phyloP scores from a whole-genome alignment of 2,113 vertebrate genomes.

The Ornithorhynchus anatinus region DNA sequence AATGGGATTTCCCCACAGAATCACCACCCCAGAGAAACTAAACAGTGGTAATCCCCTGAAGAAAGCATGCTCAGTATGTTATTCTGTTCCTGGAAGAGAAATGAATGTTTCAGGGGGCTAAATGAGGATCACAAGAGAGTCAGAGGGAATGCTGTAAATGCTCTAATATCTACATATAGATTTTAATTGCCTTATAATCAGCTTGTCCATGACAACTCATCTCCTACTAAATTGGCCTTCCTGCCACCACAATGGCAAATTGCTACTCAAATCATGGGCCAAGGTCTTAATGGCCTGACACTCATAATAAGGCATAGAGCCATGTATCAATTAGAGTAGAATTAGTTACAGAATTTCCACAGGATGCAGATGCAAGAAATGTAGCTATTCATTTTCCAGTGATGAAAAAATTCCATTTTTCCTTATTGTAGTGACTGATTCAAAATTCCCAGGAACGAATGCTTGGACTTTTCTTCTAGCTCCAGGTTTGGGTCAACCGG shows the following conservation, averaged over 20 bases:
- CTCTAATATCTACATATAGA: neutral
- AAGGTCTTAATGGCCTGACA: neutral
- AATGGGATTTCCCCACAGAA: too few relatives aligned
- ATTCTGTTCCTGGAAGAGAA: too few relatives aligned
- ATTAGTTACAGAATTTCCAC: constrained; percentile 50
- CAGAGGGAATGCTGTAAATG: too few relatives aligned
- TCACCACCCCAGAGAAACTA: too few relatives aligned
- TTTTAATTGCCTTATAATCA: neutral
- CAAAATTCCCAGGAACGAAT: too few relatives aligned
- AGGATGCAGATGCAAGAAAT: constrained; percentile 32
- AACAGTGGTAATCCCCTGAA: too few relatives aligned
- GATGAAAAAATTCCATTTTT: constrained; percentile 46
- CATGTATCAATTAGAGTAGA: constrained; percentile 25
- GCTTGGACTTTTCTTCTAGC: too few relatives aligned
- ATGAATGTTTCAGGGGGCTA: too few relatives aligned
- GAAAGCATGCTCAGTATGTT: too few relatives aligned
- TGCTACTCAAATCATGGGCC: neutral
- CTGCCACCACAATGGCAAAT: constrained; percentile 13
- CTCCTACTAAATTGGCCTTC: neutral
- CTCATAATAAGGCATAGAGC: constrained; percentile 28
- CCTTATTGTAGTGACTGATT: constrained; percentile 41
- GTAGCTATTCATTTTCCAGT: constrained; percentile 29
- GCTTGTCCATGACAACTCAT: neutral
- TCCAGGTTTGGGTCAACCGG: too few relatives aligned
- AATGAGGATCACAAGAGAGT: too few relatives aligned